Base-by-base conservation (phyloP, 2,113 vertebrate species). In the Puntigrus tetrazona region DNA sequence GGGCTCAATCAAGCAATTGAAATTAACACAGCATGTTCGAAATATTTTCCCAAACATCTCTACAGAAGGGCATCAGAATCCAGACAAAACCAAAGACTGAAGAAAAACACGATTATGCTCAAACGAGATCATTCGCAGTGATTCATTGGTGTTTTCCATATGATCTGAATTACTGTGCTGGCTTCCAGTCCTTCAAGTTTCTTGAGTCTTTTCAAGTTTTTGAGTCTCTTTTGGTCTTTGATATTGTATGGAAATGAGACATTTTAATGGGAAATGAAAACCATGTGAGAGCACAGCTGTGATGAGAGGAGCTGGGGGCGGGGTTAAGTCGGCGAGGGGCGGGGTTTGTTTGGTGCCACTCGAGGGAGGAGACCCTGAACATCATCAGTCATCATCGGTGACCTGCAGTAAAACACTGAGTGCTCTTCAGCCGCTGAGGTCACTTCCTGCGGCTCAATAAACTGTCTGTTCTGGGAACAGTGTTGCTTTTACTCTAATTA, bases 161-260 rank as follows among this genome's bases (percentile, higher is more conserved):
- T 95, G 94, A 95, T 93, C 95, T 95, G 93, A 96, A 96, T 98
- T 96, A 95, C 94, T 94, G 93, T 93, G 95, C 95, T 95, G 95
- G 94, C 95, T 96, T 95, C 94, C 91, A 95, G 94, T 95, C 92
- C 95, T 94, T 94, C 92, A 94, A 95, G 94, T 95, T 96, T 96
- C 94, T 96, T 27, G 55, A 63, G 77, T 29, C 96, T 95, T 94
- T 94, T 95, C 95, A 86, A 86, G 90, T 95, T 94, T 94, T 95
- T 95, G 86, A 86, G 90, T 90, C 94, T 92, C 95, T 95, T 93
- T 90, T 93, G 92, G 91, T 94, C 96, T 99, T 98, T 97, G 96
- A 97, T 96, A 98, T 97, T 95, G 95, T 95, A 96, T 96, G 96
- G 95, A 97, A 97, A 97, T 96, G 93, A 96, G 95, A 96, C 94